Evolutionary conservation across 1,140 invertebrate species (phyloP), one percentile per base, ranked within the genome.

Genomic region (Matsumurasca onukii): DNA sequence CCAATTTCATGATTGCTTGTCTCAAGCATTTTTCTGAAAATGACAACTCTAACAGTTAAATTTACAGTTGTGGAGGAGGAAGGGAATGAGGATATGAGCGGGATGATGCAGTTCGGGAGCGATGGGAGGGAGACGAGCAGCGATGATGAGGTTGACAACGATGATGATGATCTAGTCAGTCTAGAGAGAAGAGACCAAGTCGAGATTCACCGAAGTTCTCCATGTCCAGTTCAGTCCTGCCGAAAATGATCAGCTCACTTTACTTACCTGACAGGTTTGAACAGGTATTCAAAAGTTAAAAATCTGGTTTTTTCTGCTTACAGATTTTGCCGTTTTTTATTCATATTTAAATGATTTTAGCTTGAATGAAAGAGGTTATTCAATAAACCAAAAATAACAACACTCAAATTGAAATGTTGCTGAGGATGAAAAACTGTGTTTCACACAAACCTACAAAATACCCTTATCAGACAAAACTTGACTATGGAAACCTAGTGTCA

Each of bases 171-270:
- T 81, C 69, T 76, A 71, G 71, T 90, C 81, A 77, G 82, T 82
- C 84, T 83, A 82, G 39, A 85, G 90, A 67, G 89, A 91, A 75
- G 91, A 96, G 78, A 91, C 90, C 0, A 94, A 92, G 78, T 93
- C 94, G 0, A 80, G 89, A 20, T 98, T 98, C 78, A 97, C 95
- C 0, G 89, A 94, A n/a, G 75, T 98, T 97, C 79, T 98, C 95
- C 0, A 93, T 98, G 88, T 91, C 91, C 0, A 97, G 93, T 52
- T 96, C 94, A 74, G 90, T 97, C 0, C 92, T 98, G 2, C 83
- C 85, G 67, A 95, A 72, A 97, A 95, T 80, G 86, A 94, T 66
- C 89, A 92, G 59, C 81, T 98, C 0, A 85, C 88, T 0, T 76
- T 94, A 30, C 78, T 78, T 98, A 0, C 97, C 98, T 84, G 89